Conservation (phyloP, 2,888 invertebrate species). For the Ophion obscuratus region DNA sequence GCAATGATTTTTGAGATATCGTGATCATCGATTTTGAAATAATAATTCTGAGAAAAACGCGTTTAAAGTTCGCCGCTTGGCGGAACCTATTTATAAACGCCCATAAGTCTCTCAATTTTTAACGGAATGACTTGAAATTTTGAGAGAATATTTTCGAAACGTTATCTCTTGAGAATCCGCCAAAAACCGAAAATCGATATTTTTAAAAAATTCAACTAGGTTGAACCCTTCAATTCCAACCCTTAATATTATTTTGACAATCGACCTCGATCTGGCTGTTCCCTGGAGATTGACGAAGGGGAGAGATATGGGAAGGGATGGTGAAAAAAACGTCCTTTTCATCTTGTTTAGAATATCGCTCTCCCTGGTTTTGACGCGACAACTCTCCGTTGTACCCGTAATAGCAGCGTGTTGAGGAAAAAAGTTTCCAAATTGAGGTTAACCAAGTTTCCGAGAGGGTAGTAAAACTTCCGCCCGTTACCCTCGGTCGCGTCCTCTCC, state of each 20-base stretch:
- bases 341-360: conserved; percentile 9
- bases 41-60: no score
- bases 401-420: conserved; percentile 12
- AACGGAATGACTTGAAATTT: no score
- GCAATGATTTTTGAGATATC: no score
- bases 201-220: no score
- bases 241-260: not conserved
- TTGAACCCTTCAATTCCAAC: not conserved
- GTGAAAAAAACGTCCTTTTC: not conserved
- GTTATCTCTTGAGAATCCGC: no score
- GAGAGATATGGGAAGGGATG: not conserved
- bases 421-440: conserved; percentile 61
- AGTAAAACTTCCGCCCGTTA: conserved; percentile 12
- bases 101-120: no score
- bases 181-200: no score
- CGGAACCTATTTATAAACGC: no score
- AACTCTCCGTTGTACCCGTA: conserved; percentile 7
- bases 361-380: not conserved
- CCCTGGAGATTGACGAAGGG: not conserved
- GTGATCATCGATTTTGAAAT: no score
- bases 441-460: conserved; percentile 64
- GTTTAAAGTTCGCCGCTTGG: no score
- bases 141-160: no score
- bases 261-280: not conserved
- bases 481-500: not conserved